Evolutionary conservation across 1,140 invertebrate species (phyloP), one percentile per base, ranked within the genome.

Genomic region (Calliopsis andreniformis): DNA sequence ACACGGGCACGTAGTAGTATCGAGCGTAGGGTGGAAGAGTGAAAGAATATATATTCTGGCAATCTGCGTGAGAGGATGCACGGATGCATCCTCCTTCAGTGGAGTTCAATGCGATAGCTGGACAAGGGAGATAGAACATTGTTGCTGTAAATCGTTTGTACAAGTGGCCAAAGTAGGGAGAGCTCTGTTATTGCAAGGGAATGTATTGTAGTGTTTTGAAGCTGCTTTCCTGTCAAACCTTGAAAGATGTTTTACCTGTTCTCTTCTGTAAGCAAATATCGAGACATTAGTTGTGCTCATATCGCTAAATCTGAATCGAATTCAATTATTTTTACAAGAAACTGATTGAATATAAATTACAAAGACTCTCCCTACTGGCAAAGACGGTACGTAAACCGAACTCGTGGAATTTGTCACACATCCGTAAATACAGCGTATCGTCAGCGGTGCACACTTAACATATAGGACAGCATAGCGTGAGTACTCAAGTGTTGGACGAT

Each of bases 401-500:
- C 47, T 53, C 75, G 66, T 70, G 35, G 35, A 69, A 56, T 55
- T 59, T 51, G 47, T 77, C 20, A n/a, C 20, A n/a, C 47, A 63
- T 69, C 20, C 43, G 49, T 30, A 39, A 45, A 67, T 72, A 53
- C 30, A 82, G 67, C 72, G 82, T 84, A 87, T 84, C 68, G 79
- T 80, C 69, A 87, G 82, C 87, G 82, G 79, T 84, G 81, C 79
- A 87, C 84, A 87, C 84, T 70, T 49, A 87, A 86, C 78, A 83
- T 42, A 83, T 55, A 86, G 61, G 76, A 82, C 58, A 86, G 76
- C 61, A 71, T 76, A 85, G 80, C 62, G 67, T 86, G 79, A 83
- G 69, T 61, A 51, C 28, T 76, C 78, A 58, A 56, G 67, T 79
- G 59, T 72, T 25, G 42, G 39, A 75, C 47, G 28, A 42, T 78